Base-by-base conservation (phyloP, 2,888 invertebrate species). In the Synanthedon vespiformis region DNA sequence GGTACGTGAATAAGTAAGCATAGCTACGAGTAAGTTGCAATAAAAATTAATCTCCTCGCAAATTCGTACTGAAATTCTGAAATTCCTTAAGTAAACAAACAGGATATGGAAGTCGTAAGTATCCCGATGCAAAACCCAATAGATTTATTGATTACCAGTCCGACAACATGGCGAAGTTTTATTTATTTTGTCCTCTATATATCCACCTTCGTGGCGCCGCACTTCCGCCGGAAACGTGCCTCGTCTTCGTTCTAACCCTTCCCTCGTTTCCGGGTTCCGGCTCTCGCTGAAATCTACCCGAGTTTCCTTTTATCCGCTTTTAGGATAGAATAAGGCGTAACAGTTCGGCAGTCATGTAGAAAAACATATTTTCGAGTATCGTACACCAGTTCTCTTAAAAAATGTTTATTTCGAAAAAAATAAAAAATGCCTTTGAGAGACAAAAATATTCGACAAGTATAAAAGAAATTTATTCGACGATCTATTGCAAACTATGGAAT, bases 161-260 rank as follows among this genome's bases (percentile, higher is more conserved):
- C 77, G 74, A 77, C 84, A 85, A 80, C 80, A 85, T 84, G 81
- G 84, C 79, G 78, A 67, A 74, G 70, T 71, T 76, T 75, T 83
- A 83, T 84, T 85, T 85, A 82, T 83, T 75, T 80, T 71, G 67
- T 63, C 59, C 68, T 63, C 34, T 70, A 76, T 74, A 73, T 75
- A 74, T 69, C 75, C 71, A 76, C 80, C 84, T 85, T 82, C 82
- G 84, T 86, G 85, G 87, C 85, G 85, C 85, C 85, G 69, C 53
- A 68, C 77, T 81, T 84, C 83, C 85, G 78, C 67, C 80, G 85
- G 86, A 86, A 84, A 80, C 82, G 79, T 71, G 77, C 77, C 78
- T 79, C 82, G 84, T 81, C 84, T 81, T 83, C 81, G 81, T 71
- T 79, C 76, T 82, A 87, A 85, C 86, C 85, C 86, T 86, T 86